Evolutionary conservation across 1,140 invertebrate species (phyloP), one percentile per base, ranked within the genome.

Genomic region (Musca vetustissima): DNA sequence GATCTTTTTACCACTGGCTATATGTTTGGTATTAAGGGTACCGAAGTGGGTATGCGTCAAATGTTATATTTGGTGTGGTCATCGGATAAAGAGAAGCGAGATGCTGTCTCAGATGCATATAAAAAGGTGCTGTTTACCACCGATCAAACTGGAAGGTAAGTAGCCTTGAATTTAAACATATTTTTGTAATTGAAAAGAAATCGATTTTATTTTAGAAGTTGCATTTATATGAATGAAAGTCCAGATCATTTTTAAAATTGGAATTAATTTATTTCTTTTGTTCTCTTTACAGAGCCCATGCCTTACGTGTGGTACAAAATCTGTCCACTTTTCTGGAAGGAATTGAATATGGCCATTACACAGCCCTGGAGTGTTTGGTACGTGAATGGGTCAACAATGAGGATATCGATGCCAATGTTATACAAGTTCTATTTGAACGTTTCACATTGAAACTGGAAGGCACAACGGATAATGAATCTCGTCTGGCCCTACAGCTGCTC

Each of bases 1-100:
- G 88, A 92, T 61, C 93, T 96, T 76, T 92, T 96, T 71, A 92
- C 92, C 0, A 88, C 88, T 0, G 91, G 91, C 4, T 91, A 89
- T 76, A 88, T 92, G 74, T 94, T 94, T 79, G 88, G 90, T 59
- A 86, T 96, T 15, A 85, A 88, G 48, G 88, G 91, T 8, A 89
- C 92, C 13, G 87, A 90, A 74, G 72, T 83, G 24, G 92, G 91
- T 13, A 87, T 96, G 24, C 85, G 88, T 15, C 87, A 89, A 73
- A 94, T 95, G 87, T 80, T 96, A 55, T 84, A 88, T 59, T 86
- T 96, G 69, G 88, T 94, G 1, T 92, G 89, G 87, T 90, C 88
- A 52, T 76, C 78, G 2, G 79, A 80, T 52, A 81, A 87, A 82
- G 86, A 87, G 21, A 87, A 87, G 70, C 84, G 86, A 13, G 85